Evolutionary conservation across 2,888 invertebrate species (phyloP).

Genomic region (Eurytoma californica): DNA sequence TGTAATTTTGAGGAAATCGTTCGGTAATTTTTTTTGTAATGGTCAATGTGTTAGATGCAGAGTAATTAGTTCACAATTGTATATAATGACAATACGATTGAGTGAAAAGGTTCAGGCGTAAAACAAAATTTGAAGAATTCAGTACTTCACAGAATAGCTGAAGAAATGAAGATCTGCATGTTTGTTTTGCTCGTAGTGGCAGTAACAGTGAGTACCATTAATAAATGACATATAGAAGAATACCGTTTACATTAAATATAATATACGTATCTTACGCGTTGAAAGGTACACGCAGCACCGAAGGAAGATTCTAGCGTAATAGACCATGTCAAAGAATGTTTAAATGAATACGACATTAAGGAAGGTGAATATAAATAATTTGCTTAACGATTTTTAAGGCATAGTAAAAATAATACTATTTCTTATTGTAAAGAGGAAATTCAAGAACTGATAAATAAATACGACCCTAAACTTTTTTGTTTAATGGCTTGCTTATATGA

Average conservation of each 20-base stretch:
- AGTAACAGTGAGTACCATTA: background rate
- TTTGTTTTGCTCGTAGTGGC: background rate
- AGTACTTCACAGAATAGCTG: background rate
- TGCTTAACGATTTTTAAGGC: too few species aligned
- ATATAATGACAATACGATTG: too few species aligned
- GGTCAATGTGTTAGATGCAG: too few species aligned
- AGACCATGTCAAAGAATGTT: slow-evolving; percentile 13
- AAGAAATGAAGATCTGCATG: background rate
- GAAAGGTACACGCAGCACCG: background rate
- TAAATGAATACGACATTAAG: slow-evolving; percentile 20
- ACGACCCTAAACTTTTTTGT: slow-evolving; percentile 21
- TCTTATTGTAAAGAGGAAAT: slow-evolving; percentile 10
- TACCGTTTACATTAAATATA: background rate
- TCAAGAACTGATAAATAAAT: background rate
- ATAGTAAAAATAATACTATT: background rate
- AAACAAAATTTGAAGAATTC: background rate
- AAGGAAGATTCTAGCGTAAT: background rate
- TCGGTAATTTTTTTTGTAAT: too few species aligned
- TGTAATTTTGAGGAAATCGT: too few species aligned
- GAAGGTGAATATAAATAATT: slow-evolving; percentile 11
- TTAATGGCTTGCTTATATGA: slow-evolving; percentile 32
- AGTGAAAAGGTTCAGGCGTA: background rate
- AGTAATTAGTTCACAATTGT: too few species aligned
- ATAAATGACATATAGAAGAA: background rate
- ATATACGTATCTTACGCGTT: background rate